phyloP scores from a whole-genome alignment of 2,113 vertebrate genomes.

The Neotragus moschatus region DNA sequence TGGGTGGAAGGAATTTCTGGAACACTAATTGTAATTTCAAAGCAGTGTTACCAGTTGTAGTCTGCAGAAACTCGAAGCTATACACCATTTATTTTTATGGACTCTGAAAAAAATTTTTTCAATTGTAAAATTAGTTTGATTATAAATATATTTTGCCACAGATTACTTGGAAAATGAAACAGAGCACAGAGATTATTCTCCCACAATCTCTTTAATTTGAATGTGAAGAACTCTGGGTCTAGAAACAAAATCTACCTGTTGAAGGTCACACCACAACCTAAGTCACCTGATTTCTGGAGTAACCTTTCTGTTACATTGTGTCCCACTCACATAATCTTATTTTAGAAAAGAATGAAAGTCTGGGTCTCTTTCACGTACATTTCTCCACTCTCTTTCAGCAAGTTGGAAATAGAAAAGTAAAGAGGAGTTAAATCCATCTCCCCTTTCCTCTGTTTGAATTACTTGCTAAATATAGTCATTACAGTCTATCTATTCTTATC shows the following conservation, averaged over 20 bases:
- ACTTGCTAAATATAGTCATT: conserved; percentile 59
- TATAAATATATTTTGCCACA: background rate
- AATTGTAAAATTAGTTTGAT: background rate
- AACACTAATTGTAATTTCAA: background rate
- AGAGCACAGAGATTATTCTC: background rate
- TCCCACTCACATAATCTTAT: background rate
- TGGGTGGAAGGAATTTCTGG: conserved; percentile 3
- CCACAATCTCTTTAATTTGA: background rate
- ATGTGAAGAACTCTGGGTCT: background rate
- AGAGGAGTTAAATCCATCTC: conserved; percentile 31
- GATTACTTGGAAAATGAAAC: background rate
- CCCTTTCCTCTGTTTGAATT: conserved; percentile 14
- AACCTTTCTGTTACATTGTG: background rate
- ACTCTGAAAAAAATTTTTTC: background rate
- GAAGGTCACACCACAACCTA: background rate
- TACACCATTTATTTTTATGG: background rate
- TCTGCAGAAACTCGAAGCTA: background rate
- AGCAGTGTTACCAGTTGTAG: background rate
- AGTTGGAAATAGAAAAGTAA: conserved; percentile 48
- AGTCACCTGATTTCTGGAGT: background rate
- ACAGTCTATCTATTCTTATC: background rate
- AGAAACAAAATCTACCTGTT: background rate
- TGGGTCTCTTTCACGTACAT: background rate
- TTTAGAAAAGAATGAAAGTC: background rate
- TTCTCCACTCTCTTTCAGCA: conserved; percentile 33